Evolutionary conservation across 2,113 vertebrate species (phyloP).

Genomic region (Ceyx margarethae): DNA sequence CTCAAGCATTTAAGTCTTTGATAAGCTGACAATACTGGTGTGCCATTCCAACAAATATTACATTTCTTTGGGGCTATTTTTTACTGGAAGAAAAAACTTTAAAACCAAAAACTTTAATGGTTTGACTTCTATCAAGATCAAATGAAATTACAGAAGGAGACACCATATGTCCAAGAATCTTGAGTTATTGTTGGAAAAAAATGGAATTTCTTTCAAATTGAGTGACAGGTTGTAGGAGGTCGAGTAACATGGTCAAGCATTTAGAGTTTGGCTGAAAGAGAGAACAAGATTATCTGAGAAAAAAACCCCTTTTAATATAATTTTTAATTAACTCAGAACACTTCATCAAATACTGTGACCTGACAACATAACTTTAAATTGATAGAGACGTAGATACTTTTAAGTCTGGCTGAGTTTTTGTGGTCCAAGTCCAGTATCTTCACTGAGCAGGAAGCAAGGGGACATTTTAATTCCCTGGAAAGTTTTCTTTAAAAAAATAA

Average conservation of each 20-base stretch:
- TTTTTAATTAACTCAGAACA: conserved; percentile 20
- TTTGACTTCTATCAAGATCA: background rate
- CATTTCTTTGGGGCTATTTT: background rate
- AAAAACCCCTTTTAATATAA: background rate
- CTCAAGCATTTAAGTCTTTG: background rate
- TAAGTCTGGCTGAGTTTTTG: background rate
- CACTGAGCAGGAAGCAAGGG: background rate
- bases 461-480: background rate
- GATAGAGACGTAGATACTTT: background rate
- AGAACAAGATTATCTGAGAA: background rate
- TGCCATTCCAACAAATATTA: background rate
- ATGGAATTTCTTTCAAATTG: background rate
- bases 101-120: background rate
- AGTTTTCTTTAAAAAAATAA: background rate
- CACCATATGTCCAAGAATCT: background rate
- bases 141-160: conserved; percentile 22
- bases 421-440: background rate
- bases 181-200: background rate
- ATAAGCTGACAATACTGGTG: background rate
- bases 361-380: background rate
- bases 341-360: background rate
- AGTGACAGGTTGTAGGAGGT: conserved; percentile 14
- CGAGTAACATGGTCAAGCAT: conserved; percentile 3
- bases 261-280: conserved; percentile 4
- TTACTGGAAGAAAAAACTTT: background rate